Base-by-base conservation (phyloP, 2,797 vertebrate species). In the Intellagama lesueurii region DNA sequence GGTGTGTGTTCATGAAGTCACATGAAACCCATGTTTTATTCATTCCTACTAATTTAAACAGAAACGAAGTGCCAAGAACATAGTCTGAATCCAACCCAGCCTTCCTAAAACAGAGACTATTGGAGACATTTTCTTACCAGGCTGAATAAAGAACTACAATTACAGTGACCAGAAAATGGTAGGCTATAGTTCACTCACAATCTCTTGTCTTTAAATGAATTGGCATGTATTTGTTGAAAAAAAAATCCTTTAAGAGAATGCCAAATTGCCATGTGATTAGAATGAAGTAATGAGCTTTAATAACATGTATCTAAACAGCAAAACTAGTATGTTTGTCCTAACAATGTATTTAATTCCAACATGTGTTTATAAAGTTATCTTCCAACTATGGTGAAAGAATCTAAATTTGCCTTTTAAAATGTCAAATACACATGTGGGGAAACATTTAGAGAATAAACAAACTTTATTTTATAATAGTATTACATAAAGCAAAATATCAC, bases 401-500 rank as follows among this genome's bases (percentile, higher is more conserved):
- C 92, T 95, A 80, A 7, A 86, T 2, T 85, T 77, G 32, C 9
- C 40, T 68, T 91, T 56, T 86, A 79, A n/a, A 44, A 35, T 56
- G 26, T 14, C n/a, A 35, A 85, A 90, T 87, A 6, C 17, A 92
- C 88, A 70, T 91, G 40, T 92, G 77, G 22, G 28, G 64, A 77
- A 66, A 89, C 89, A 68, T 93, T 92, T 95, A 95, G 96, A 97
- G 97, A 97, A 98, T 97, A 97, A 98, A 97, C 96, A 96, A 96
- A 96, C 95, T 97, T 98, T 97, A 97, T 98, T 98, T 96, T 95
- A 96, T 97, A 96, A 97, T 95, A 96, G 97, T 96, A 97, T 97
- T 97, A 97, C 96, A 97, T 96, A 96, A 96, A 97, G 97, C 94
- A 97, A 97, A 97, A 97, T 97, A 97, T 95, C 96, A 96, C 96